Percentiles rank a stretch among this genome's conserved stretches.
phyloP scores from a whole-genome alignment of 2,797 vertebrate genomes.

The Enteromius radiatus region DNA sequence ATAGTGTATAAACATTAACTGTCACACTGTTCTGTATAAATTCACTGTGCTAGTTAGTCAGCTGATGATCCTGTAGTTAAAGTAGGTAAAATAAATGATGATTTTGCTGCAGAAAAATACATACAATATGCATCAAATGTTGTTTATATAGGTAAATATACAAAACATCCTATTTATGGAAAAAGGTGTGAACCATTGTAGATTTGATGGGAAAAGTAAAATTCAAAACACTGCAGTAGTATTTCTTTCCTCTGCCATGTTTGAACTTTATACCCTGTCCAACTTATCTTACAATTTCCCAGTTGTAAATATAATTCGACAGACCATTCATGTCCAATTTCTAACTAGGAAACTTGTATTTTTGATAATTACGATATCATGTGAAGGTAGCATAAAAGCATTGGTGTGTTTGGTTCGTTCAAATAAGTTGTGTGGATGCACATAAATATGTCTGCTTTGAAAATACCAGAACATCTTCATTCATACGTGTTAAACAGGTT shows the following conservation, averaged over 20 bases:
- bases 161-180: not conserved
- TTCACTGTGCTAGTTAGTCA: not conserved
- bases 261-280: too few species aligned
- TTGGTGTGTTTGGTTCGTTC: not conserved
- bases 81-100: not conserved
- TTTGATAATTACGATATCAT: not conserved
- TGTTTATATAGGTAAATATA: not conserved
- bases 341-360: not conserved
- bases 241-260: not conserved
- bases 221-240: too few species aligned
- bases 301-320: not conserved
- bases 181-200: not conserved
- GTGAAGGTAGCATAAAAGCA: not conserved
- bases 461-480: slow-evolving; percentile 25
- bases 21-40: not conserved
- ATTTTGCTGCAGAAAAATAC: not conserved
- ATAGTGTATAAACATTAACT: not conserved
- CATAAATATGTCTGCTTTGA: slow-evolving; percentile 6
- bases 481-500: slow-evolving; percentile 11
- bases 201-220: not conserved
- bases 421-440: not conserved
- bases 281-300: too few species aligned
- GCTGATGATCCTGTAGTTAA: not conserved
- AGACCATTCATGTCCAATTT: not conserved
- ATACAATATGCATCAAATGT: not conserved